Base-by-base conservation (phyloP, 2,113 vertebrate genomes). In the Vireo altiloquus region DNA sequence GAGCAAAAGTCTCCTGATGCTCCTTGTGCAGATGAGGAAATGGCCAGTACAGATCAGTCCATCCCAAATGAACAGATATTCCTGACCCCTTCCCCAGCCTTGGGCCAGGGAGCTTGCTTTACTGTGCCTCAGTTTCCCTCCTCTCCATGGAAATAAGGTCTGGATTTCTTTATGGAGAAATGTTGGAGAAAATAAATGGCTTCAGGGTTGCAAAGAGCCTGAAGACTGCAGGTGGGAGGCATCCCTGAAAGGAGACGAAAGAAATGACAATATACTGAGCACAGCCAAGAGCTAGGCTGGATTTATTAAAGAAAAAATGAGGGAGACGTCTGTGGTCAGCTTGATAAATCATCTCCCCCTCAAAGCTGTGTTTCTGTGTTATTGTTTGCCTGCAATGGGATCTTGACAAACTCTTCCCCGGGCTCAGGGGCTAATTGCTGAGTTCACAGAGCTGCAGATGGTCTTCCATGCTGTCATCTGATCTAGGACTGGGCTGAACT, bases 251-350 rank as follows among this genome's bases (percentile, higher is more conserved):
- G 79, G 82, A 86, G 63, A 86, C 4, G 1, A 92, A 65, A 93
- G 76, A 70, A 93, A 47, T 71, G 93, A 94, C 93, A 94, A 93
- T 90, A 93, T 71, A 94, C 85, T 79, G 86, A 93, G n/a, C 69
- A 49, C 53, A 76, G 89, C 88, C 91, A 94, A 96, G 76, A 95
- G 90, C 86, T 30, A 75, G 83, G 44, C 76, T 94, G 92, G 92
- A 93, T 96, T 96, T 96, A 97, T 95, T 92, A 93, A 84, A 71
- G 92, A 47, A 91, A 96, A 95, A 96, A 95, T 3, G 70, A 96
- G 61, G 69, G 81, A 96, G 81, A 94, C 2, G 3, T 94, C 86
- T 91, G 91, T 94, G 95, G 96, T 94, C 93, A 95, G 93, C 89
- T 94, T 96, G 94, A 95, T 94, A 89, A 91, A 97, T 97, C 0